Evolutionary conservation across 2,888 invertebrate genomes (phyloP).

Genomic region (Andrena bicolor): DNA sequence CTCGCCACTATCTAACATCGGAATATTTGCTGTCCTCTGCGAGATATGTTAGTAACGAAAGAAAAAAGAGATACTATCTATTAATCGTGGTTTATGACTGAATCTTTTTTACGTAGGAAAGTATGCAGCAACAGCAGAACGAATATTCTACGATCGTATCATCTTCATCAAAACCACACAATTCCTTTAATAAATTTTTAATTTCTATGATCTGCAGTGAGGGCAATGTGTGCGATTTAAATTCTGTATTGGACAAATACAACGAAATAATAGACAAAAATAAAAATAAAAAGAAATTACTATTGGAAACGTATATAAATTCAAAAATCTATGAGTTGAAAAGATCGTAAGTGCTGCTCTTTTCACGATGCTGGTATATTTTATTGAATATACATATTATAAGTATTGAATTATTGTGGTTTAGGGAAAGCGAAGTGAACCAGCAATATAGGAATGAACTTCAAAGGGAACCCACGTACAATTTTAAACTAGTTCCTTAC

Average conservation of each 20-base stretch:
- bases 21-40: constrained; percentile 78
- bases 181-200: constrained; percentile 78
- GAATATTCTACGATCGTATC: constrained; percentile 70
- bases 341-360: constrained; percentile 65
- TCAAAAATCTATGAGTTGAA: constrained; percentile 55
- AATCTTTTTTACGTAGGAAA: constrained; percentile 70
- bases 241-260: constrained; percentile 70
- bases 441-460: constrained; percentile 72
- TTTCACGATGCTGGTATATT: not conserved
- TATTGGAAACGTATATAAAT: constrained; percentile 62
- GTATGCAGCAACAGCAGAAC: constrained; percentile 76
- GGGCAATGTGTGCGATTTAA: constrained; percentile 60
- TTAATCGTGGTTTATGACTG: not conserved
- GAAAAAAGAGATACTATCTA: not conserved
- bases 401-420: constrained; percentile 27
- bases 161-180: constrained; percentile 68
- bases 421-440: constrained; percentile 74
- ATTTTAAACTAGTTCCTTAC: constrained; percentile 72
- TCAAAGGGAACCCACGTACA: constrained; percentile 73
- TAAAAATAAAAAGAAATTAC: constrained; percentile 64
- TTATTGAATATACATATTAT: not conserved
- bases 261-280: constrained; percentile 74
- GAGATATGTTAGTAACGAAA: constrained; percentile 77
- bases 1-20: constrained; percentile 77
- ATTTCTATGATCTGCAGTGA: constrained; percentile 72